A percentile compares a stretch with the other conserved stretches of the same genome.
Conservation (phyloP, 1,140 invertebrate species). For the Coelopa frigida region DNA sequence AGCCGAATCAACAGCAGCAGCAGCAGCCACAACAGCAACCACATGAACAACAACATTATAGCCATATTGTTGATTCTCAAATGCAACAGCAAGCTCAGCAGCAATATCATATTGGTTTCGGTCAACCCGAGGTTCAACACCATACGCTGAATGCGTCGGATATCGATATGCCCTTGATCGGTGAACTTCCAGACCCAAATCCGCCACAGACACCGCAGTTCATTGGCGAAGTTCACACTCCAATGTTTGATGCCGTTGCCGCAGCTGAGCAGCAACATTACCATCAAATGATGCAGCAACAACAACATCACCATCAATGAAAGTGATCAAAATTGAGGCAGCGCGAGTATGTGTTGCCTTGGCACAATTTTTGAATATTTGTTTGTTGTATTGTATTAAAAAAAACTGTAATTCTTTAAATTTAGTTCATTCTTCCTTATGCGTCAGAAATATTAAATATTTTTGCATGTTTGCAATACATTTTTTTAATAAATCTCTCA, state of each 20-base stretch:
- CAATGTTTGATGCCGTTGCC: constrained; percentile 41
- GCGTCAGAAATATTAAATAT: too few relatives aligned
- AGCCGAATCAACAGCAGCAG: constrained; percentile 23
- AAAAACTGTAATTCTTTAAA: too few relatives aligned
- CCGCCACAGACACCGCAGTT: constrained; percentile 38
- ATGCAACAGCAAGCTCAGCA: constrained; percentile 22
- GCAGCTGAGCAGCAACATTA: constrained; percentile 41
- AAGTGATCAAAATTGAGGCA: constrained; percentile 36
- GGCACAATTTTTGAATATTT: too few relatives aligned
- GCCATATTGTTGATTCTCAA: constrained; percentile 25
- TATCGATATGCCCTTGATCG: constrained; percentile 40
- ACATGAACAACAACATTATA: constrained; percentile 16
- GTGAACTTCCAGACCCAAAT: constrained; percentile 36
- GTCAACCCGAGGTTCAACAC: constrained; percentile 16
- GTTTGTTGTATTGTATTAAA: too few relatives aligned
- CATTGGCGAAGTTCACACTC: constrained; percentile 38
- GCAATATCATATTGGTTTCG: constrained; percentile 28
- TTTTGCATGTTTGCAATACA: too few relatives aligned
- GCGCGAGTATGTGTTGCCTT: constrained; percentile 29
- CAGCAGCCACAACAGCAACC: background rate
- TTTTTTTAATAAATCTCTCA: too few relatives aligned
- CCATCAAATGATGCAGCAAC: constrained; percentile 22
- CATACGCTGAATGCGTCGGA: constrained; percentile 27
- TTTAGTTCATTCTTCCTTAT: too few relatives aligned
- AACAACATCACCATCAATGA: constrained; percentile 25